Percentiles rank a stretch among this genome's conserved stretches.
These are phyloP conservation scores for Oreochromis mossambicus DNA, from an alignment of 2,797 vertebrate genomes.

Conservation along the genomic window DNA sequence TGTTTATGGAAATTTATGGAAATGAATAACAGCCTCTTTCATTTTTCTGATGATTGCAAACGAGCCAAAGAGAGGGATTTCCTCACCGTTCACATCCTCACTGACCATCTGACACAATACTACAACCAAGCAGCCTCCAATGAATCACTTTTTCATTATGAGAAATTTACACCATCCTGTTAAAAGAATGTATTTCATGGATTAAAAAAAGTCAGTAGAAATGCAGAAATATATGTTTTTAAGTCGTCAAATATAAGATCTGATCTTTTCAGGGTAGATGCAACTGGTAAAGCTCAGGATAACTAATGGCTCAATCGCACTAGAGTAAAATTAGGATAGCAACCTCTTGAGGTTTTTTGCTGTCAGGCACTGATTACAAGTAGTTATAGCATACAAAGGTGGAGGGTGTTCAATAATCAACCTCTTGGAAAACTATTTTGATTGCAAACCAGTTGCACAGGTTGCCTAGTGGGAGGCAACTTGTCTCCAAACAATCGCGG, in stretches of 20 bases:
- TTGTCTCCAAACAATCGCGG: background rate
- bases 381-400: background rate
- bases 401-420: background rate
- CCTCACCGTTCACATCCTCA: background rate
- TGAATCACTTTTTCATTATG: background rate
- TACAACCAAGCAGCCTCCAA: background rate
- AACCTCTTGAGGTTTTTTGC: background rate
- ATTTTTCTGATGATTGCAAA: background rate
- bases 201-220: background rate
- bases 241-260: background rate
- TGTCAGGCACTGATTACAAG: background rate
- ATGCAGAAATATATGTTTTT: background rate
- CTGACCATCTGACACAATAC: slow-evolving; percentile 14
- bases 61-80: slow-evolving; percentile 13
- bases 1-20: slow-evolving; percentile 45
- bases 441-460: background rate
- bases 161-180: background rate
- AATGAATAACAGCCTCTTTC: background rate
- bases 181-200: background rate
- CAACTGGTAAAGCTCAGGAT: fast-evolving
- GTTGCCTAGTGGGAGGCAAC: background rate
- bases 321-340: background rate
- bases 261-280: fast-evolving
- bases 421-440: background rate
- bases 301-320: background rate